These are phyloP conservation scores for Lycocerus yunnanus DNA, from an alignment of 2,888 invertebrate species.

Conservation along the genomic window DNA sequence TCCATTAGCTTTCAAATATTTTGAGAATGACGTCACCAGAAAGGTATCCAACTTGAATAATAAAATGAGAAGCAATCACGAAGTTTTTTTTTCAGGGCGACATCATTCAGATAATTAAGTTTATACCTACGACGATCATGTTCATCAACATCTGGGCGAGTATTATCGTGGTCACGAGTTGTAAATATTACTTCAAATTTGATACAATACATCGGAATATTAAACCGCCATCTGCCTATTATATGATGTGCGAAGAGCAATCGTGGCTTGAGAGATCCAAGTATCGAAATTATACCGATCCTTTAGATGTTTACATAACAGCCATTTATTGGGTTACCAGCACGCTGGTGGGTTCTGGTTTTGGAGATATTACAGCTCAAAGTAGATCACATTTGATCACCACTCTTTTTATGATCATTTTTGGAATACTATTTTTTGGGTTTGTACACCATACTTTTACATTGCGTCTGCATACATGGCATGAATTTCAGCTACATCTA, in stretches of 20 bases:
- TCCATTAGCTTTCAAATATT: constrained; percentile 56
- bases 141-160: constrained; percentile 58
- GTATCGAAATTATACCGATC: neutral
- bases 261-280: constrained; percentile 37
- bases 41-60: constrained; percentile 45
- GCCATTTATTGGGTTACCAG: constrained; percentile 32
- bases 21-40: constrained; percentile 57
- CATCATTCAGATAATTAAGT: constrained; percentile 59
- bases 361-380: constrained; percentile 32
- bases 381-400: constrained; percentile 26
- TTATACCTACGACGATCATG: constrained; percentile 57
- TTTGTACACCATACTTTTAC: too few relatives aligned
- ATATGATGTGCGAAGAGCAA: constrained; percentile 36
- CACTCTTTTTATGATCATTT: constrained; percentile 22
- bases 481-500: constrained; percentile 34
- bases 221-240: constrained; percentile 25
- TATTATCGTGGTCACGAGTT: constrained; percentile 55
- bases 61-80: neutral
- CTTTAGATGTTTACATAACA: constrained; percentile 32
- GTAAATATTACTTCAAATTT: constrained; percentile 39
- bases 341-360: constrained; percentile 28
- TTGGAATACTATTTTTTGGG: constrained; percentile 32
- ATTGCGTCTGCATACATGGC: too few relatives aligned
- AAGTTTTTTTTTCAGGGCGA: constrained; percentile 55
- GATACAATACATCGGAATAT: constrained; percentile 19